Base-by-base conservation (phyloP, 2,888 invertebrate genomes). In the Drosophila quinaria region DNA sequence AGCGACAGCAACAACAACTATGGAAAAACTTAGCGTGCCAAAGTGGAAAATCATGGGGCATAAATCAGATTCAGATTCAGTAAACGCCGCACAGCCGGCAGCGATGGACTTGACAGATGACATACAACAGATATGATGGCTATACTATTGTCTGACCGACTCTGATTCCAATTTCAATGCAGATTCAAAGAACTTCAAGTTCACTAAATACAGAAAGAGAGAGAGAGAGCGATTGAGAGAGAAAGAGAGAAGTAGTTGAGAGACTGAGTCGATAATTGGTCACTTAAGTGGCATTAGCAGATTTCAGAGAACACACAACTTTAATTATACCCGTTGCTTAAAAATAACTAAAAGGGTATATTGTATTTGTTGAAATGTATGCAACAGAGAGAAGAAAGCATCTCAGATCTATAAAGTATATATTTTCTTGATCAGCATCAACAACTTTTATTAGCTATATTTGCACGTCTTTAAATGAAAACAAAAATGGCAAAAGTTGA, bases 281-380 rank as follows among this genome's bases (percentile, higher is more conserved):
- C 89, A 89, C 86, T 89, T 86, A 86, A 86, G 78, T 84, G 87
- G 87, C 81, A 88, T 86, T 86, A 88, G 89, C 87, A 73, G 74
- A 59, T 51, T 60, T 47, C 58, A 56, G 19, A 11, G 25, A 47
- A 52, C 58, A 44, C 51, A 54, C 47, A 17, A 54, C 17, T 54
- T 31, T n/a, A 41, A 25, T 5, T 25, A 25, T 25, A 25, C 25
- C 25, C 25, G 25, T 25, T 25, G 1, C 25, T 6, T 25, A 25
- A 25, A 25, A 25, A 25, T 25, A 25, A 6, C 5, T 6, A 25
- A 25, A 6, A 25, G 25, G 25, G 25, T 25, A 25, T 25, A 25
- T 25, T 25, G 22, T 25, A 25, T 25, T 25, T 5, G 5, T 25
- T 25, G 25, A 5, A 25, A 25, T 25, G 5, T 25, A 25, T 25